Evolutionary conservation across 2,797 vertebrate species (phyloP).

Genomic region (Micromesistius poutassou): DNA sequence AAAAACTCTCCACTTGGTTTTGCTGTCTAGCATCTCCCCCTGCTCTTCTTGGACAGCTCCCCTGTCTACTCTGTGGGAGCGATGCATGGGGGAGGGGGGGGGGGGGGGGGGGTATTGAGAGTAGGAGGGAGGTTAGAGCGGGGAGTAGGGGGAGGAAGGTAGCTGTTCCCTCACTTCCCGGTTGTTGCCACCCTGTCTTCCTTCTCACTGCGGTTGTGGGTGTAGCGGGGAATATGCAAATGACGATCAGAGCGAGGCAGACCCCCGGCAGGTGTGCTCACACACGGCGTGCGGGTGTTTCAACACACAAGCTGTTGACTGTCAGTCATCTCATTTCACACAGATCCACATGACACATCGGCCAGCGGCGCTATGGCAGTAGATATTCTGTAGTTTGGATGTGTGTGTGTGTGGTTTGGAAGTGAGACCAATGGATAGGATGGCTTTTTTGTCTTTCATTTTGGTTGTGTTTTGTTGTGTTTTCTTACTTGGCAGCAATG

Average conservation of each 20-base stretch:
- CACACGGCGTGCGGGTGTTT: neutral
- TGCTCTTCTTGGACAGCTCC: neutral
- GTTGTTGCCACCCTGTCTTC: neutral
- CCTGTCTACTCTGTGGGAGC: neutral
- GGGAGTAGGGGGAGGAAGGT: neutral
- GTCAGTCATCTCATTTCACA: conserved; percentile 66
- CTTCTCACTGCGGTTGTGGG: neutral
- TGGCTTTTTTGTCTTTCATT: neutral
- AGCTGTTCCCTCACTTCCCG: neutral
- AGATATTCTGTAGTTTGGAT: neutral
- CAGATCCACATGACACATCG: conserved; percentile 15
- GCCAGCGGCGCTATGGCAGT: neutral
- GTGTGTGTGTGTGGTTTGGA: neutral
- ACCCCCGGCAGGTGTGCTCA: neutral
- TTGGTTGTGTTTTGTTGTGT: neutral
- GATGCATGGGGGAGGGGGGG: neutral
- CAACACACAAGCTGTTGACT: conserved; percentile 55
- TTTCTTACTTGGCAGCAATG: neutral
- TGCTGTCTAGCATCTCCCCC: neutral
- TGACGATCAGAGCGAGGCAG: neutral
- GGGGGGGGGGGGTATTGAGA: neutral
- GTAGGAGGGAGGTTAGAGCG: no score
- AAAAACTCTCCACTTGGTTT: conserved; percentile 2
- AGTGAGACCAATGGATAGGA: neutral
- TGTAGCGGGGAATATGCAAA: conserved; percentile 1